Conservation (phyloP, 2,797 vertebrate genomes). For the Mormyrops attenuatus region DNA sequence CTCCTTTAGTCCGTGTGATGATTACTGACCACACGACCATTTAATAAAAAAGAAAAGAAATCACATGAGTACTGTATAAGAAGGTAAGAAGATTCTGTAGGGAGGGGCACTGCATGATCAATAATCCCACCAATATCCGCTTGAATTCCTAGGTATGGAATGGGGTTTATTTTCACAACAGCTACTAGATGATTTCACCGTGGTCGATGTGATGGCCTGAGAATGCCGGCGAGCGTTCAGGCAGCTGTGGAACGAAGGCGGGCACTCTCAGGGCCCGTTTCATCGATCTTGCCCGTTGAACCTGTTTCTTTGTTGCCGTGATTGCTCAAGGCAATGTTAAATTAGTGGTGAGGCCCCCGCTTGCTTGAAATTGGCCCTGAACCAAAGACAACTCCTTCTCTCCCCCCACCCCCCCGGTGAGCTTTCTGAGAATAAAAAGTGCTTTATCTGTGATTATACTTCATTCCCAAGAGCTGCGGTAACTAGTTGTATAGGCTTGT, state of each 20-base stretch:
- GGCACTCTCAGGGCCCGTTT: neutral
- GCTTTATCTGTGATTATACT: constrained; percentile 62
- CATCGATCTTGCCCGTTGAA: constrained; percentile 68
- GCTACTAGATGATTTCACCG: neutral
- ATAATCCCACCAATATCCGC: constrained; percentile 30
- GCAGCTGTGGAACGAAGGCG: neutral
- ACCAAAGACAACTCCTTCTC: constrained; percentile 76
- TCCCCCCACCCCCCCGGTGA: constrained; percentile 45
- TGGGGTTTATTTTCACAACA: constrained; percentile 24
- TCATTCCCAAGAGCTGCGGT: constrained; percentile 65
- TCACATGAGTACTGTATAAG: neutral
- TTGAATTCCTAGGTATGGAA: constrained; percentile 48
- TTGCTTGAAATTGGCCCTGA: constrained; percentile 66
- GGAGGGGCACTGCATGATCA: constrained; percentile 19
- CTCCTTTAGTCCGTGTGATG: neutral
- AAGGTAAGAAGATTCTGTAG: neutral
- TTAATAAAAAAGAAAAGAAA: neutral
- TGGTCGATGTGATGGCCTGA: constrained; percentile 17
- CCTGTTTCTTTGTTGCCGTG: constrained; percentile 36
- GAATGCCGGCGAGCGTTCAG: neutral
- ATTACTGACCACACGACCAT: neutral
- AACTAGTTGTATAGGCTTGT: constrained; percentile 64
- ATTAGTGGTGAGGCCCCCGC: constrained; percentile 72
- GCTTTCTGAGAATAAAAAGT: constrained; percentile 71
- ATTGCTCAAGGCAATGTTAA: constrained; percentile 76